phyloP scores from a whole-genome alignment of 1,140 invertebrate species.

The Anadara kagoshimensis region DNA sequence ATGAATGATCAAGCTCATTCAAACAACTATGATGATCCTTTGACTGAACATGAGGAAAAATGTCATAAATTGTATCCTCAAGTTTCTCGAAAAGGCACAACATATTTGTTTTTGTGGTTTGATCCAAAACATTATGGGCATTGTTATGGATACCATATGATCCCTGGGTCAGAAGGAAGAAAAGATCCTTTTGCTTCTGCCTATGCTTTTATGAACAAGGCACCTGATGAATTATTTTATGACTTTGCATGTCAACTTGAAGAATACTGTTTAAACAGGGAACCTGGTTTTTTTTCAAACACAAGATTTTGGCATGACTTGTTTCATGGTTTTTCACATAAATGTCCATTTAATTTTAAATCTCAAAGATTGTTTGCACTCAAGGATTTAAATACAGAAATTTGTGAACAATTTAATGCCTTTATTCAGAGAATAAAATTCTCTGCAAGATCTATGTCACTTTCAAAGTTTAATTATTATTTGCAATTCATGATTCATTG shows the following conservation, averaged over 20 bases:
- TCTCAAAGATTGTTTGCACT: background rate
- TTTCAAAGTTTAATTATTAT: constrained; percentile 4
- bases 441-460: background rate
- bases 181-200: constrained; percentile 15
- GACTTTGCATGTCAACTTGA: constrained; percentile 16
- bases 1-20: constrained; percentile 10
- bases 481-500: constrained; percentile 10
- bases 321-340: constrained; percentile 23
- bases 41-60: background rate
- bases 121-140: constrained; percentile 11
- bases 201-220: constrained; percentile 6
- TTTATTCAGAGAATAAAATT: constrained; percentile 9
- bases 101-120: constrained; percentile 23
- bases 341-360: constrained; percentile 4
- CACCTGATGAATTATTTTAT: constrained; percentile 21
- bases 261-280: constrained; percentile 22
- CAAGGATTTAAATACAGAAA: constrained; percentile 7
- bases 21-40: constrained; percentile 7
- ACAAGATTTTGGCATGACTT: constrained; percentile 19
- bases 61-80: constrained; percentile 21
- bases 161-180: constrained; percentile 9
- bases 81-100: constrained; percentile 1
- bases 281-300: constrained; percentile 4
- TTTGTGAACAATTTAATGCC: constrained; percentile 19
- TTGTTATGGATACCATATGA: constrained; percentile 15